phyloP scores from a whole-genome alignment of 2,113 vertebrate genomes.

The Agapornis roseicollis region DNA sequence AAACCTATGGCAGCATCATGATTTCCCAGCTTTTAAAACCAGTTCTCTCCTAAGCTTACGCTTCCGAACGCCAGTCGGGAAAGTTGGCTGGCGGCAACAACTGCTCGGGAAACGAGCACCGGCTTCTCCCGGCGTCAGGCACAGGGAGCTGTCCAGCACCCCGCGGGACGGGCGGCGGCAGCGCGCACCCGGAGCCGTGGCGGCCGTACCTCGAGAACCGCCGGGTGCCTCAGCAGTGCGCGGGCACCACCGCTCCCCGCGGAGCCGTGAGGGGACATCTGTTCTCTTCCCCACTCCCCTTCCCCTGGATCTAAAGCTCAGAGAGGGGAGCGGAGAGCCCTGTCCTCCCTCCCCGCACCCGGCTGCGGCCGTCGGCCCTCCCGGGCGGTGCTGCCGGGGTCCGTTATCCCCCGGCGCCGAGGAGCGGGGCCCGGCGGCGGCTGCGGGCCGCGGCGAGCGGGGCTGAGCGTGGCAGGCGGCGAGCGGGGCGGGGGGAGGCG shows the following conservation, averaged over 20 bases:
- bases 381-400: not conserved
- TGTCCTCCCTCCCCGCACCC: too few species aligned
- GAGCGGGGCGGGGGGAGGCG: not conserved
- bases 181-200: not conserved
- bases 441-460: not conserved
- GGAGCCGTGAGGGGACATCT: not conserved
- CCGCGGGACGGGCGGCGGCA: not conserved
- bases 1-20: not conserved
- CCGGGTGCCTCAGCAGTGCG: not conserved
- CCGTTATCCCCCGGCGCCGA: not conserved
- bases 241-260: not conserved
- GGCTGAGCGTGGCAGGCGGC: not conserved
- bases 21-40: accelerated
- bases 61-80: not conserved
- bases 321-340: not conserved
- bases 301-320: not conserved
- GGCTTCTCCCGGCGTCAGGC: not conserved
- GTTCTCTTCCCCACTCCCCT: not conserved
- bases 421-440: not conserved
- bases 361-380: not conserved
- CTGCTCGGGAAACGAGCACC: not conserved
- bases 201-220: not conserved
- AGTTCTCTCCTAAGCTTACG: not conserved
- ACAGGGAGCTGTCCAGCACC: conserved; percentile 72
- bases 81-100: not conserved